Base-by-base conservation (phyloP, 1,140 invertebrate species). In the Magallana ariakensis region DNA sequence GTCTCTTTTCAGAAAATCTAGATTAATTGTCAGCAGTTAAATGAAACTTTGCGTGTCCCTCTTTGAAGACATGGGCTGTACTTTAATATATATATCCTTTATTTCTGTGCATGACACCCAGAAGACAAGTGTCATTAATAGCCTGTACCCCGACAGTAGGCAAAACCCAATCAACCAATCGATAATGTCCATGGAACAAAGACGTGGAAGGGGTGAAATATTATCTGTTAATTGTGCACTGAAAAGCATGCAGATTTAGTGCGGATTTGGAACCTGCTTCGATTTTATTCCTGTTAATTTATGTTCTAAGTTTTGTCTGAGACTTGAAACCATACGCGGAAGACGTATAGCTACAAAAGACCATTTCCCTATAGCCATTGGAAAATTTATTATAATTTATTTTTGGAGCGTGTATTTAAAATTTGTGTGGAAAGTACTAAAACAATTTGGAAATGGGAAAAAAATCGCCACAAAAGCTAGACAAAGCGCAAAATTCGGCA, bases 171-270 rank as follows among this genome's bases (percentile, higher is more conserved):
- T 75, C 26, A 75, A 75, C 66, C 10, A 26, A 75, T 75, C 66
- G 22, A 75, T 75, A 75, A 75, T 13, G 26, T 46, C 66, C 66
- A 33, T 26, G 33, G 15, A 5, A 22, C 66, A 33, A 33, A 26
- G 66, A 33, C 66, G 66, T 70, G 66, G 22, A n/a, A n/a, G 19
- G 62, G 62, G 62, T 70, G 62, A 70, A 70, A 70, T 26, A 70
- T 70, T 70, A 26, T 70, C 66, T 75, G 22, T 75, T 75, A 75
- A 75, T 33, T 75, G 66, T 75, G 19, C 66, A 75, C 22, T 26
- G 66, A 75, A 75, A 75, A 13, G 66, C 66, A 46, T 26, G 9
- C 22, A 75, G 26, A 22, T 70, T 22, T 70, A 22, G n/a, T n/a
- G n/a, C n/a, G n/a, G n/a, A n/a, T n/a, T n/a, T n/a, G n/a, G n/a